Base-by-base conservation (phyloP, 2,797 vertebrate genomes). In the Centropyge bicolor region DNA sequence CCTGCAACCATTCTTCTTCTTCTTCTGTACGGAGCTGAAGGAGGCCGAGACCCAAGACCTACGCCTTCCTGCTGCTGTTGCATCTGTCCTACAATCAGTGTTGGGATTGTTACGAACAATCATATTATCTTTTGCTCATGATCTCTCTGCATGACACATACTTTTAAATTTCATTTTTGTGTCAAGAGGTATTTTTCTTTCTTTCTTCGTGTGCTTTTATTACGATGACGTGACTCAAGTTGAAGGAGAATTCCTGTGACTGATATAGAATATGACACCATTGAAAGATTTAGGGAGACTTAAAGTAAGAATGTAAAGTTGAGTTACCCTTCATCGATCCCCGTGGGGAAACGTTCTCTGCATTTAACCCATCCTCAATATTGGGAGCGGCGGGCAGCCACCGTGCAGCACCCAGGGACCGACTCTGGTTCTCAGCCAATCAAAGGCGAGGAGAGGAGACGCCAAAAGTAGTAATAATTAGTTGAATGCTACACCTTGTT, bases 11-110 rank as follows among this genome's bases (percentile, higher is more conserved):
- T 78, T 41, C 20, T 43, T 77, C 17, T 43, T 77, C 17, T 64
- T 78, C 77, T 72, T 55, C 31, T 55, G 69, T 48, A 62, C 62
- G 70, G 55, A 65, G 65, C 31, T 72, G 40, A 79, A 75, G 70
- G 41, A 82, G n/a, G 55, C 51, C 48, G 16, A 46, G 41, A 4
- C 52, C 46, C 2, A 19, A 57, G 60, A 20, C 49, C 24, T 6
- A 13, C 68, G 54, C 24, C 36, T 35, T 22, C 11, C 61, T 35
- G 36, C 49, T 5, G 3, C 20, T 36, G 24, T 27, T 70, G 45
- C 24, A 64, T 40, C 31, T 60, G 35, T 41, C n/a, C 31, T 22
- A 20, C 35, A 57, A n/a, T 70, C 24, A 31, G 20, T 16, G 36
- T 16, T 62, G 8, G 5, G 48, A 63, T 49, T 49, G 56, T 64